phyloP scores from a whole-genome alignment of 1,140 invertebrate species.

The Drosophila jambulina region DNA sequence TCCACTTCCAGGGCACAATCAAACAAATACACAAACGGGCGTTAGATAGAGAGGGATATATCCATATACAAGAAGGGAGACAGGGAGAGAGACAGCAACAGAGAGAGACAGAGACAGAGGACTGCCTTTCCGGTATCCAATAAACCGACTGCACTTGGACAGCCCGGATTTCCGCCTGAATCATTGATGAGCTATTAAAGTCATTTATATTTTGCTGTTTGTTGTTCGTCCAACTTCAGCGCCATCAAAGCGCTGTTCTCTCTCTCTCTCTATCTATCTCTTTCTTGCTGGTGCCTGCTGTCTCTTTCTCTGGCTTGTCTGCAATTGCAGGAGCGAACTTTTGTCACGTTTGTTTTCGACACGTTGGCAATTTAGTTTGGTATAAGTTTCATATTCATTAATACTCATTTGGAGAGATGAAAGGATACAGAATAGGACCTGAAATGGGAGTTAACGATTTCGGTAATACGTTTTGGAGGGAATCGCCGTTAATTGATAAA shows the following conservation, averaged over 20 bases:
- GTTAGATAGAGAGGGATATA: not conserved
- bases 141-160: constrained; percentile 84
- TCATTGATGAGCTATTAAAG: constrained; percentile 85
- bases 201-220: constrained; percentile 83
- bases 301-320: constrained; percentile 4
- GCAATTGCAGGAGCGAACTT: constrained; percentile 56
- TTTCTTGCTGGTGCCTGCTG: not conserved
- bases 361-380: constrained; percentile 52
- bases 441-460: not conserved
- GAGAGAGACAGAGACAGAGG: constrained; percentile 25
- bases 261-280: not conserved
- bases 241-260: constrained; percentile 3
- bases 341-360: constrained; percentile 69
- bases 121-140: constrained; percentile 80
- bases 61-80: constrained; percentile 2
- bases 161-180: constrained; percentile 84
- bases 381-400: constrained; percentile 48
- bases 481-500: not conserved
- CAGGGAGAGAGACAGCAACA: constrained; percentile 17
- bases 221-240: constrained; percentile 52
- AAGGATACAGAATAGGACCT: not conserved
- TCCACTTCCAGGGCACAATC: constrained; percentile 29
- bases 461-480: not conserved
- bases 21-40: constrained; percentile 24
- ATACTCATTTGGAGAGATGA: constrained; percentile 27